Base-by-base conservation (phyloP, 1,140 invertebrate species). In the Paralvinella palmiformis region DNA sequence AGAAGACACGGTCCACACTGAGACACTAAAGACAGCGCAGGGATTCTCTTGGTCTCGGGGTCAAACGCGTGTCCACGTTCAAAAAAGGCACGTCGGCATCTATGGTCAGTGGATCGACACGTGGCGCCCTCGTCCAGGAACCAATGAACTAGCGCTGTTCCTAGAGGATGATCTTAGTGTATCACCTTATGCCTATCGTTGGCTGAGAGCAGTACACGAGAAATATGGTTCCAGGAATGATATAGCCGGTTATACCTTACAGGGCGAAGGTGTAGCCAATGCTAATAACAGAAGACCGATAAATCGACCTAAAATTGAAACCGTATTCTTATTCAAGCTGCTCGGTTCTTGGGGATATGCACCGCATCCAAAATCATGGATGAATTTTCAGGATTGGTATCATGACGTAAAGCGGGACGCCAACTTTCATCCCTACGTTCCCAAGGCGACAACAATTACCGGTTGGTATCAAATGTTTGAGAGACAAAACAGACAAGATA, bases 81-180 rank as follows among this genome's bases (percentile, higher is more conserved):
- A 75, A 27, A 33, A 66, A 0, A 35, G 44, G 6, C 75, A 76
- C 61, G 73, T 70, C 2, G 75, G 75, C 10, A 66, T 76, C 4
- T 62, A 68, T 29, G 75, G 75, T 3, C 75, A 76, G 57, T 76
- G 75, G 75, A 55, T 76, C 3, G 60, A 66, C 17, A 72, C 73
- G 0, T 77, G 75, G 75, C 59, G 69, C n/a, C 67, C 68, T 1
- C 35, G 31, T 10, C 44, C 62, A 13, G 60, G 69, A 20, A 61
- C 56, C 1, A 66, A 69, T 17, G 75, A 77, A 68, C 71, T 77
- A 13, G 75, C 67, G 27, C 55, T 77, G 2, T 68, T 77, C 15
- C 32, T 77, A 10, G 75, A 77, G 62, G 75, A 77, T 63, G 75
- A 75, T 59, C 22, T 75, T 6, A 70, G 67, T 6, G 69, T 75